Evolutionary conservation across 2,797 vertebrate species (phyloP).

Genomic region (Xenopus petersii): DNA sequence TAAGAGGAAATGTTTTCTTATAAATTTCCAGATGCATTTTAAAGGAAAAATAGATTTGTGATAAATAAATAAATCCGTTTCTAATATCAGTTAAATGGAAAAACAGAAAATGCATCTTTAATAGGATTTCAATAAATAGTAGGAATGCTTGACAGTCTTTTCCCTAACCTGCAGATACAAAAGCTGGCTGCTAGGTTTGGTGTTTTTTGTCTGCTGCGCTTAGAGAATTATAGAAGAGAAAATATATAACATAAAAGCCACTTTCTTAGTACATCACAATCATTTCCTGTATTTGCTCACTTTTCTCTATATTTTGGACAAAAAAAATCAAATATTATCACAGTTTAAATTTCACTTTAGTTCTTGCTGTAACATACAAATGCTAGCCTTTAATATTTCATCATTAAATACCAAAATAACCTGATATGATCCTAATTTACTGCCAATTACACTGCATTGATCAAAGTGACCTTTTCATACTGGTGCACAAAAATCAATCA

Average conservation of each 20-base stretch:
- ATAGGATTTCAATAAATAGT: too few relatives aligned
- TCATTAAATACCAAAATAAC: constrained; percentile 99
- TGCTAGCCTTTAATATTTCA: constrained; percentile 98
- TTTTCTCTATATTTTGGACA: constrained; percentile 60
- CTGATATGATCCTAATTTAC: constrained; percentile 98
- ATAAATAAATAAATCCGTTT: too few relatives aligned
- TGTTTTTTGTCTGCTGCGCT: constrained; percentile 14
- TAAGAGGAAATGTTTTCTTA: too few relatives aligned
- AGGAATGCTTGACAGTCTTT: constrained; percentile 14
- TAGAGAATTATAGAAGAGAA: constrained; percentile 61
- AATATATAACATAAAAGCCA: constrained; percentile 67
- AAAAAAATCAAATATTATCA: constrained; percentile 63
- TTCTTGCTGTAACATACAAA: constrained; percentile 80
- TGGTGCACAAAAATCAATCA: constrained; percentile 88
- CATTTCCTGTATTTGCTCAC: constrained; percentile 58
- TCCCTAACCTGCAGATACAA: constrained; percentile 45
- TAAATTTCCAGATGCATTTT: too few relatives aligned
- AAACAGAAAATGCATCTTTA: too few relatives aligned
- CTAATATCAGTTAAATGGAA: too few relatives aligned
- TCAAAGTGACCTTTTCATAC: constrained; percentile 98
- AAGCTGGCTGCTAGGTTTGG: constrained; percentile 54
- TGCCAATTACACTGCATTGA: constrained; percentile 98
- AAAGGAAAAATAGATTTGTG: too few relatives aligned
- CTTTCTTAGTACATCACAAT: constrained; percentile 62
- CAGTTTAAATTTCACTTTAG: constrained; percentile 78